Evolutionary conservation across 2,888 invertebrate species (phyloP), one percentile per base, ranked within the genome.

Genomic region (Pyrocoelia pectoralis): DNA sequence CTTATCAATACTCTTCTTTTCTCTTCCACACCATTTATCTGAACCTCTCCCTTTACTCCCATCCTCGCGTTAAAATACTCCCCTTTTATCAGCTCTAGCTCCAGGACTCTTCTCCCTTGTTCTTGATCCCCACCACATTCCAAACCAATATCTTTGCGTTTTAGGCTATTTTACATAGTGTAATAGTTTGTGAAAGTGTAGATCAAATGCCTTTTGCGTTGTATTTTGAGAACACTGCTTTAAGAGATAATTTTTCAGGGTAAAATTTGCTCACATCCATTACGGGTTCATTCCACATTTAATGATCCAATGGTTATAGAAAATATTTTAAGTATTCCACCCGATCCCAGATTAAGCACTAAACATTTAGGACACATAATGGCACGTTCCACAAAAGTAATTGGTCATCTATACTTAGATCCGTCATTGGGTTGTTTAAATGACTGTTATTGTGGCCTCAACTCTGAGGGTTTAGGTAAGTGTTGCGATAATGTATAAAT

Each of bases 271-370:
- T 86, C 87, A 52, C 88, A 91, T 73, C 89, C 91, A 71, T 83
- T 97, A 64, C 87, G 89, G 76, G 87, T 96, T 67, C 89, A 92
- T 75, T 95, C 93, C 73, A 89, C 90, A 3, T 95, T 95, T 83
- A 83, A 88, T 69, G 88, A 90, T 73, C 86, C 88, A 53, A 93
- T 97, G 92, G 88, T 88, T 68, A 89, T 96, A 48, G 86, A 87
- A 57, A 81, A 85, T 67, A 86, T 93, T 41, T 80, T 87, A 68
- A 87, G 88, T 68, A 81, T 88, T 62, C 86, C 87, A 6, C 83
- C 85, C 18, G 89, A 90, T 79, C 78, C 83, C n/a, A 83, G 89
- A 33, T 84, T 92, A 28, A 83, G 83, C 66, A 85, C 85, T 72
- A 74, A 82, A 70, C 82, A 81, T 77, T 83, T 75, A 13, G 70